These are phyloP conservation scores for Sapajus apella DNA, from an alignment of 2,113 vertebrate species.

Conservation along the genomic window DNA sequence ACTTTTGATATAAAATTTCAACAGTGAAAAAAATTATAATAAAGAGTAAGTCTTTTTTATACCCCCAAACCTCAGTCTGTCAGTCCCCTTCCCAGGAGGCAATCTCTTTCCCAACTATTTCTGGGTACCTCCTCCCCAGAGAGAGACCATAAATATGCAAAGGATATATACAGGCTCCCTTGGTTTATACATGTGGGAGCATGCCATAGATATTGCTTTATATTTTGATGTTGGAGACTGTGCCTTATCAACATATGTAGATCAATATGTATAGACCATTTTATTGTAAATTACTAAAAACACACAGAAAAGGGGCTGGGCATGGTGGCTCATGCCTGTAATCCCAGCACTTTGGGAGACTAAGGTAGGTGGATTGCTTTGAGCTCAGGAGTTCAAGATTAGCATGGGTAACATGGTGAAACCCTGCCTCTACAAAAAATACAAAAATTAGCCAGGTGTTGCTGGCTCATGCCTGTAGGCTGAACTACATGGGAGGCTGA, in stretches of 20 bases:
- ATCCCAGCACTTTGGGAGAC: too few species aligned
- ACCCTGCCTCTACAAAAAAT: too few species aligned
- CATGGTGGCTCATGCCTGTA: too few species aligned
- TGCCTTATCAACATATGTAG: not conserved
- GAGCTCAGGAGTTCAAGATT: too few species aligned
- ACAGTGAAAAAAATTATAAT: not conserved
- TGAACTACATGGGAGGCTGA: too few species aligned
- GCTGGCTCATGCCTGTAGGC: too few species aligned
- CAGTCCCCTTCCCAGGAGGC: not conserved
- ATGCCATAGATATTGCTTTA: not conserved
- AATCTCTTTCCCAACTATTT: not conserved
- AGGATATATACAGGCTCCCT: not conserved
- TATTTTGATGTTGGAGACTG: not conserved
- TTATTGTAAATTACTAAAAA: conserved; percentile 14
- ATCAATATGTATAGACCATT: not conserved
- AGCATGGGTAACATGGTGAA: too few species aligned
- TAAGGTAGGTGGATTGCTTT: too few species aligned
- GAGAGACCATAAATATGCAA: not conserved
- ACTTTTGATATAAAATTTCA: not conserved
- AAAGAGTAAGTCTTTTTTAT: not conserved
- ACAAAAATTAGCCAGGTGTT: too few species aligned
- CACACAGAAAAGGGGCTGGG: not conserved
- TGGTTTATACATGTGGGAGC: not conserved
- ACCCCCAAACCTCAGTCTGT: not conserved
- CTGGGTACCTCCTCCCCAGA: not conserved